Evolutionary conservation across 2,113 vertebrate genomes (phyloP), one percentile per base, ranked within the genome.

Genomic region (Suricata suricatta): DNA sequence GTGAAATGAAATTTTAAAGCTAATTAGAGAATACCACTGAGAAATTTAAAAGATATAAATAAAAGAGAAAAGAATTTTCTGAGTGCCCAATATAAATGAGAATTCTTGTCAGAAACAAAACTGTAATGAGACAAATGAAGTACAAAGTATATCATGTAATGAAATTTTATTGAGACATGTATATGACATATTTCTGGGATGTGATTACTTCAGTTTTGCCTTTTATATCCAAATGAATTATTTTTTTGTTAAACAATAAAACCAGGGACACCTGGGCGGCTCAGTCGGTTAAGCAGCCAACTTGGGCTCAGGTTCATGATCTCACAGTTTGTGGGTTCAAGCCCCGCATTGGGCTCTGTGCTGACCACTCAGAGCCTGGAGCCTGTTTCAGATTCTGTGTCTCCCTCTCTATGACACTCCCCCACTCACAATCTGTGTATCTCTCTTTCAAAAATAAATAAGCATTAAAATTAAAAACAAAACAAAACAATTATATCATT

Each of bases 1-100:
- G 71, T 50, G 80, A 97, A 96, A 81, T 92, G 63, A 95, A 89
- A 95, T 77, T 96, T 92, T 83, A 85, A 76, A 97, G 54, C 83
- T 96, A 87, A 89, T 95, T 97, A 94, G 38, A 92, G 93, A 97
- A 95, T 71, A 35, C 85, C 33, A 79, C 50, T 33, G 60, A 80
- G 90, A 95, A 93, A 83, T 95, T 93, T 80, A 4, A 4, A 44
- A 54, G 82, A 91, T 38, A 92, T 71, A 95, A 96, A 93, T 89
- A 93, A 88, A 66, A 92, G 25, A 74, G n/a, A 93, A 95, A 95
- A 79, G 11, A 33, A 63, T 92, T 97, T 96, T 82, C 79, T 83
- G 72, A 85, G 88, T 74, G 41, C 63, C 41, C 33, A 25, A 14
- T n/a, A 15, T 35, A 95, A 94, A 96, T 82, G 89, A 95, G 29